Conservation (phyloP, 2,113 vertebrate species). For the Athene cunicularia region DNA sequence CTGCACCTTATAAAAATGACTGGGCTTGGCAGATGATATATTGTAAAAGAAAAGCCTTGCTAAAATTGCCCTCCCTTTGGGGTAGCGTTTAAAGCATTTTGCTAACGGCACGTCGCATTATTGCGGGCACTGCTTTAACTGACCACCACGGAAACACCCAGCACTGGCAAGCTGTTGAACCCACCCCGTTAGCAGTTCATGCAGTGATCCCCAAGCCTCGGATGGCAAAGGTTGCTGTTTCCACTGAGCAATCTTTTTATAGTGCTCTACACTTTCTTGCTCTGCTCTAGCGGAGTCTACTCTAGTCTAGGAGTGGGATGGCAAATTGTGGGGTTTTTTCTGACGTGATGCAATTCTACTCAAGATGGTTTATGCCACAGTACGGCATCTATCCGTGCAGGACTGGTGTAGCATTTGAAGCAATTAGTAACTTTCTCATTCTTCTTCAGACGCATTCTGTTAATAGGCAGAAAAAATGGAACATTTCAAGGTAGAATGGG, state of each 20-base stretch:
- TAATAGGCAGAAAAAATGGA: background rate
- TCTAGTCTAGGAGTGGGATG: background rate
- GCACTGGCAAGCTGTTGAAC: background rate
- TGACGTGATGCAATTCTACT: background rate
- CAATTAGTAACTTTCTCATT: background rate
- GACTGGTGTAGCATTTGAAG: background rate
- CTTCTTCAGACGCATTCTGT: background rate
- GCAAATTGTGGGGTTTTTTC: background rate
- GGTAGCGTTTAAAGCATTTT: background rate
- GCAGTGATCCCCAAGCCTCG: background rate
- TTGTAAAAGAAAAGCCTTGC: background rate
- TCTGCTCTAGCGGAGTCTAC: background rate
- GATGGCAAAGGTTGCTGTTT: background rate
- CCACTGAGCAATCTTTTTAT: background rate
- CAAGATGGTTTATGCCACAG: background rate
- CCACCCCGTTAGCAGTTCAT: background rate
- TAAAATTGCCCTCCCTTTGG: slow-evolving; percentile 5
- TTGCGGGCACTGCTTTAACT: background rate
- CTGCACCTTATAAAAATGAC: slow-evolving; percentile 6
- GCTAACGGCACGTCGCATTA: background rate
- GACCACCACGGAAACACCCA: background rate
- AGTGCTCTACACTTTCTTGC: background rate
- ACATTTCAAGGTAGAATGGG: background rate
- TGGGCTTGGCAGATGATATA: slow-evolving; percentile 5
- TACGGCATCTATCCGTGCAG: background rate